Conservation (phyloP, 2,888 invertebrate species). For the Chalcis sispes region DNA sequence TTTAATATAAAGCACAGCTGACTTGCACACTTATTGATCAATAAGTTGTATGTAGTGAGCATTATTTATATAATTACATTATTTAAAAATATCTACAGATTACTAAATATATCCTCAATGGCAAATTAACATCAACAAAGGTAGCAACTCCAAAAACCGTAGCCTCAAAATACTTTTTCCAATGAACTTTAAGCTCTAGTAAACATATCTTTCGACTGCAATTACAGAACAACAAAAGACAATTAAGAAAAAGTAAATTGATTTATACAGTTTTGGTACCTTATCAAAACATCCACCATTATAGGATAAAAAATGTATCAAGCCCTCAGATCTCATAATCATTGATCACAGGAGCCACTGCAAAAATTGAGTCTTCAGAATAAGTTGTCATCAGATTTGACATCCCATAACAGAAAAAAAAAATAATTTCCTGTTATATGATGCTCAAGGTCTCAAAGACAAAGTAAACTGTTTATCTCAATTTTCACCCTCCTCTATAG, state of each 20-base stretch:
- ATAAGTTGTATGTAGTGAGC: too few species aligned
- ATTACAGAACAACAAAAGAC: slow-evolving; percentile 28
- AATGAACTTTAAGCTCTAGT: slow-evolving; percentile 28
- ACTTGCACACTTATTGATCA: too few species aligned
- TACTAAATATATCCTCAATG: slow-evolving; percentile 1
- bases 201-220: background rate
- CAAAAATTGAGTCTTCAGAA: slow-evolving; percentile 58
- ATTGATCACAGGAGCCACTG: slow-evolving; percentile 70
- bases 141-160: background rate
- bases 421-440: background rate
- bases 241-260: background rate
- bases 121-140: background rate
- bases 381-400: slow-evolving; percentile 5
- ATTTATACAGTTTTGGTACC: slow-evolving; percentile 5
- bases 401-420: background rate
- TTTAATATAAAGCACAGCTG: background rate
- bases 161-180: slow-evolving; percentile 5
- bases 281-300: too few species aligned
- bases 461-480: slow-evolving; percentile 55
- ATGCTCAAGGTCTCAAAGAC: slow-evolving; percentile 5
- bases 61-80: background rate
- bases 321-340: slow-evolving; percentile 75
- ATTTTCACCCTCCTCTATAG: slow-evolving; percentile 67
- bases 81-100: background rate
- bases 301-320: too few species aligned